A percentile compares a stretch with the other conserved stretches of the same genome.
phyloP scores from a whole-genome alignment of 2,113 vertebrate species.

The Galeopterus variegatus region DNA sequence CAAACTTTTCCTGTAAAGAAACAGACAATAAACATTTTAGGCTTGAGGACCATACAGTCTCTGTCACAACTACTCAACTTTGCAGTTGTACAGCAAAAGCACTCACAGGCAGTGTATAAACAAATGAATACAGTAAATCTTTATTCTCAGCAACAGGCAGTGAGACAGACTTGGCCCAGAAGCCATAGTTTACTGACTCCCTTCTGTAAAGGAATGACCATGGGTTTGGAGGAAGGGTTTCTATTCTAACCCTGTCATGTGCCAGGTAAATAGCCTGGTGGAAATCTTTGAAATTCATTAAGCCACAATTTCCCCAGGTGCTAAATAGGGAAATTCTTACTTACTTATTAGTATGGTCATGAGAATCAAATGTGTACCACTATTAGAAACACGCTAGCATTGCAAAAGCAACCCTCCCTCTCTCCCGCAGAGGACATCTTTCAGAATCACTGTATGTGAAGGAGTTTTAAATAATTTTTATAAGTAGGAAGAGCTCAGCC shows the following conservation, averaged over 20 bases:
- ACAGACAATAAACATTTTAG: conserved; percentile 40
- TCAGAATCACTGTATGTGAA: not conserved
- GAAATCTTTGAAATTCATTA: not conserved
- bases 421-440: not conserved
- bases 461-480: not conserved
- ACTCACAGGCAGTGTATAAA: not conserved
- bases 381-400: no score
- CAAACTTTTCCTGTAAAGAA: not conserved
- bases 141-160: not conserved
- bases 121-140: not conserved
- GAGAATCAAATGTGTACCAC: fast-evolving
- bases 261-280: not conserved
- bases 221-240: not conserved
- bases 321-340: not conserved
- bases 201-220: not conserved
- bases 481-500: not conserved
- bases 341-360: fast-evolving
- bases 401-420: not conserved
- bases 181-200: not conserved
- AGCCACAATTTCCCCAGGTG: not conserved
- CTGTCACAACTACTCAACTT: not conserved
- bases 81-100: not conserved
- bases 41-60: not conserved
- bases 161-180: no score
- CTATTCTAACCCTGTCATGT: fast-evolving